Percentiles rank a stretch among this genome's conserved stretches.
Evolutionary conservation across 2,888 invertebrate genomes (phyloP).

Genomic region (Steromphala cineraria): DNA sequence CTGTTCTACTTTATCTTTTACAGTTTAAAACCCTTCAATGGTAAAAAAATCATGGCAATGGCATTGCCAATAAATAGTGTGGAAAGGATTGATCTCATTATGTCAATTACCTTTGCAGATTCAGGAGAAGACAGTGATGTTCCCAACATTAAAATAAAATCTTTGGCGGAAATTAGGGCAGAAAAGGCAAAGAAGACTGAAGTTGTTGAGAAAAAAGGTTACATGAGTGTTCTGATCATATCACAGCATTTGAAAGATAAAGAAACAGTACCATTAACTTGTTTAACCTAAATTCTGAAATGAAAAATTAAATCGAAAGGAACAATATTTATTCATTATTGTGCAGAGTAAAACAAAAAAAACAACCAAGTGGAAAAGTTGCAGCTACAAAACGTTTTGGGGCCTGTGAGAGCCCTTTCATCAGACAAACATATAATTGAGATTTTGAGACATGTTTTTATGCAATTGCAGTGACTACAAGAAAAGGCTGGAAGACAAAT

Average conservation of each 20-base stretch:
- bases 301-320: no score
- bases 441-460: no score
- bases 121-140: conserved; percentile 27
- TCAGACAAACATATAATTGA: not conserved
- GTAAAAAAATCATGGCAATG: no score
- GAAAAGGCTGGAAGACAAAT: conserved; percentile 22
- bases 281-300: no score
- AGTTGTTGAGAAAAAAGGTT: not conserved
- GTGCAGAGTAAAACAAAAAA: no score
- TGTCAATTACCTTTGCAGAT: not conserved
- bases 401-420: not conserved
- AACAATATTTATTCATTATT: no score
- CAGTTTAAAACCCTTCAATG: no score
- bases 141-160: conserved; percentile 51
- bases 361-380: no score
- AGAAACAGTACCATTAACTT: not conserved
- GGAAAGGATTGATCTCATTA: not conserved
- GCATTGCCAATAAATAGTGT: no score
- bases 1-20: not conserved
- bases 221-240: not conserved
- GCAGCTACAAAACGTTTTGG: no score
- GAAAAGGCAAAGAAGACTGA: conserved; percentile 47
- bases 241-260: no score
- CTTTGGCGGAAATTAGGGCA: conserved; percentile 57
- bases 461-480: no score